A percentile compares a stretch with the other conserved stretches of the same genome.
Evolutionary conservation across 2,113 vertebrate genomes (phyloP).

Genomic region (Tringa solitaria): DNA sequence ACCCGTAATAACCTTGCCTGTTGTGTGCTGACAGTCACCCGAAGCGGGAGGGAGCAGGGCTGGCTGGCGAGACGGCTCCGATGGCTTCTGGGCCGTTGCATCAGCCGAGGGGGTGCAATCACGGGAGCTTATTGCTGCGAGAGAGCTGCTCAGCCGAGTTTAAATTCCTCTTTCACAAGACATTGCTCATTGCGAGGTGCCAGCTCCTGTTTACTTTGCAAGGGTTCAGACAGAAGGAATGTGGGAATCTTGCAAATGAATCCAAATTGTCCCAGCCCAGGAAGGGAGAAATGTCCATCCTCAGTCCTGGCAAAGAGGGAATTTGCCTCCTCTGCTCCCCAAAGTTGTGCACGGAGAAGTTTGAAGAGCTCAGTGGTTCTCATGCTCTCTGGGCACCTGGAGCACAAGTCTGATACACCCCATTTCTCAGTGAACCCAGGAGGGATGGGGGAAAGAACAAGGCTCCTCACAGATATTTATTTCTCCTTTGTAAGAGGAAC

Average conservation of each 20-base stretch:
- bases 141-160: fast-evolving
- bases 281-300: background rate
- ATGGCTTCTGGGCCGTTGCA: background rate
- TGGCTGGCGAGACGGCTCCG: background rate
- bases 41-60: background rate
- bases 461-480: background rate
- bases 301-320: background rate
- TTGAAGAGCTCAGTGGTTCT: background rate
- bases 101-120: background rate
- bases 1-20: background rate
- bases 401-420: background rate
- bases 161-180: background rate
- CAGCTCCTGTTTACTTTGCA: background rate
- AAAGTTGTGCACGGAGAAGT: fast-evolving
- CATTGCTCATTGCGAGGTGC: fast-evolving
- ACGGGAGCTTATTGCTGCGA: fast-evolving
- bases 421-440: background rate
- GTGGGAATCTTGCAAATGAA: background rate
- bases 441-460: background rate
- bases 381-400: background rate
- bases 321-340: background rate
- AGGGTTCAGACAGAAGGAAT: background rate
- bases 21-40: slow-evolving; percentile 25
- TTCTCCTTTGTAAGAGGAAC: background rate
- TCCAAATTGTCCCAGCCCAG: background rate